Base-by-base conservation (phyloP, 2,888 invertebrate species). In the Perithous albicinctus region DNA sequence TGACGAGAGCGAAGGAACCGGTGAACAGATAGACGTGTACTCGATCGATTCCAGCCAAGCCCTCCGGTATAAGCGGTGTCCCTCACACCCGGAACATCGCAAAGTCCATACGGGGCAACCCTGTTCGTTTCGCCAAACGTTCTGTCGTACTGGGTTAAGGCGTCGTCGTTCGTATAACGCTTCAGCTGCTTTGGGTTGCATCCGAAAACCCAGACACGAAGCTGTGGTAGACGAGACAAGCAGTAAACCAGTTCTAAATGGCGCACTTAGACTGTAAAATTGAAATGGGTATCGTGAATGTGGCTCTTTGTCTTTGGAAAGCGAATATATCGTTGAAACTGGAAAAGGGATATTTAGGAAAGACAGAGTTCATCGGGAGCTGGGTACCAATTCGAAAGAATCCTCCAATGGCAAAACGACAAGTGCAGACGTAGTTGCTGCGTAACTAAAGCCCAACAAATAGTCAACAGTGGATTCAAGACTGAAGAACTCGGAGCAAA, bases 1-100 rank as follows among this genome's bases (percentile, higher is more conserved):
- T 78, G 82, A 82, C 75, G 72, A 75, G 75, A 72, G 66, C 59
- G 61, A 72, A 72, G 70, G 61, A 66, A 29, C 72, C 54, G 74
- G 35, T 56, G 59, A 78, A 82, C 64, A 72, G 75, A 78, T 75
- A 82, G 78, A 78, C 75, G 78, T 69, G 56, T 74, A 81, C 56
- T 35, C 78, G 76, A 82, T 82, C 82, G 78, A 82, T 76, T 78
- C 75, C 72, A 75, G 72, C 48, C 78, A 38, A n/a, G 35, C 66
- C 78, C 75, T 41, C 56, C 51, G 59, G 67, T 35, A 72, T 78
- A 72, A 46, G 78, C 63, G 56, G 61, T 59, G 63, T 59, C 59
- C 67, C 56, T 12, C 32, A 38, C 63, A 48, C 77, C 61, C 18
- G 66, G 64, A 75, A 59, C 64, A 64, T 70, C 67, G 38, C 78